Base-by-base conservation (phyloP, 2,113 vertebrate species). In the Dissostichus mawsoni region DNA sequence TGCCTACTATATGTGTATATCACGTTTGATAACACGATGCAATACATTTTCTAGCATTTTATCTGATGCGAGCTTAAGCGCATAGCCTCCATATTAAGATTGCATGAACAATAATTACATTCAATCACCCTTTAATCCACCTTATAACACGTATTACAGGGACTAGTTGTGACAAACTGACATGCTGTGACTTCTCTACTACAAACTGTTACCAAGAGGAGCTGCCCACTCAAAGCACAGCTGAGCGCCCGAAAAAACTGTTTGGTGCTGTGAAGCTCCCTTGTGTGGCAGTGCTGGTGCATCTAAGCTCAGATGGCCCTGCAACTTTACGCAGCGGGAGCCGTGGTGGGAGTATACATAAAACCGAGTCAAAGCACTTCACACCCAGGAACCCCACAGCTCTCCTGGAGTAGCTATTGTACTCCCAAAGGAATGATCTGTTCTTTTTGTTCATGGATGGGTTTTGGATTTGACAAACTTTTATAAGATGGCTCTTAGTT, bases 261-360 rank as follows among this genome's bases (percentile, higher is more conserved):
- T 89, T 84, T 81, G 85, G 79, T 84, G 61, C 87, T 86, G 77
- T 89, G 90, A 89, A 64, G 83, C 81, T 82, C 66, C 68, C 85
- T 92, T 91, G 90, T 90, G 84, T 75, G 76, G 73, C 63, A 75
- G 80, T 53, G 48, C 62, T 81, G 66, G 68, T 75, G 81, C 71
- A 20, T 85, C 64, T 71, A 82, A 75, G 90, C 92, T 94, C 92
- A 94, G 93, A 94, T 94, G 93, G 92, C 83, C 76, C 57, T 11
- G 50, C 74, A 50, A 80, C 73, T 76, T 71, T 83, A 74, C 87
- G n/a, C 91, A 9, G 69, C 84, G 66, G 90, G 92, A 70, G 79
- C 25, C 55, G 69, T 75, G 62, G 90, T 92, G 86, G 91, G 92
- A 82, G 87, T 84, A 82, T 79, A 77, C 78, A 69, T 87, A 87